Base-by-base conservation (phyloP, 2,888 invertebrate species). In the Allophyes oxyacanthae region DNA sequence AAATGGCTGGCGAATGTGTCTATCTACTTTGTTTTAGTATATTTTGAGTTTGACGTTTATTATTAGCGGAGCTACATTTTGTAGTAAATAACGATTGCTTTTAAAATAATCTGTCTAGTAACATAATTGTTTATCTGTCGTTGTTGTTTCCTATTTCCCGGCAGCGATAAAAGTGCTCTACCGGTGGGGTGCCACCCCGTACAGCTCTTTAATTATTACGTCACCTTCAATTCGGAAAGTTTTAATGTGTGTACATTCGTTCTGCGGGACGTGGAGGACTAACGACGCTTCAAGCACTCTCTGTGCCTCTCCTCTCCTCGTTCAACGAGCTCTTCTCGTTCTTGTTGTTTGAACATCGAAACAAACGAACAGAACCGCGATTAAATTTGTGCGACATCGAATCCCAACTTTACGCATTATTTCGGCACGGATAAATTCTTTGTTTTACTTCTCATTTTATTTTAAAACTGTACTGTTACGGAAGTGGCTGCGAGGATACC, bases 181-280 rank as follows among this genome's bases (percentile, higher is more conserved):
- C 43, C 55, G 54, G 53, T 72, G 71, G 82, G 83, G 82, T 76
- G 76, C 67, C 77, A 73, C 83, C 81, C 83, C 76, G 74, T 78
- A 61, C 62, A 70, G 77, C 83, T 81, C 82, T 84, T 86, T 87
- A 87, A 90, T 89, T 87, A 86, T 85, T 76, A 77, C 87, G 83
- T 87, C 87, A 87, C 87, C 86, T 89, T 83, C 84, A 87, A 87
- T 88, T 89, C 81, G 82, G 81, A 85, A 91, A 91, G 86, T 91
- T 92, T 89, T 89, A 91, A 92, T 90, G 90, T 91, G 91, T 91
- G 89, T 91, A 88, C 89, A 84, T 88, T 88, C 84, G 87, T 88
- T 83, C 78, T 79, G 83, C 73, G 83, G 79, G 66, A 82, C 75
- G 79, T 79, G 75, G 81, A 86, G 87, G 82, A 79, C 84, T 85